These are phyloP conservation scores for Zootoca vivipara DNA, from an alignment of 2,113 vertebrate genomes.

Conservation along the genomic window DNA sequence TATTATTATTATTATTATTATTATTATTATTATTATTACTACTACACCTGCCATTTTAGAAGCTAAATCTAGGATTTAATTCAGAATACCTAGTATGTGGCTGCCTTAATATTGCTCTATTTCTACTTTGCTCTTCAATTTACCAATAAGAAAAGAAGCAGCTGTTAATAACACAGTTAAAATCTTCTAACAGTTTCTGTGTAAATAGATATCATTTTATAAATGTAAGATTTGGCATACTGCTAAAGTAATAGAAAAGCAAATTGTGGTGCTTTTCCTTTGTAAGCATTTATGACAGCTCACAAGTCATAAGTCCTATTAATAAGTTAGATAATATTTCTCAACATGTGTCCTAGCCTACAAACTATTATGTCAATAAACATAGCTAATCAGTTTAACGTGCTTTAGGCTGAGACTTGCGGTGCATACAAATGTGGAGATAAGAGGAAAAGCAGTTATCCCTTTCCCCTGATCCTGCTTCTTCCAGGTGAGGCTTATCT, in stretches of 20 bases:
- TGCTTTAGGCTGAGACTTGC: constrained; percentile 50
- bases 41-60: constrained; percentile 45
- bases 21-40: neutral
- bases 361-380: constrained; percentile 73
- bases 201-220: constrained; percentile 57
- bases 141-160: constrained; percentile 44
- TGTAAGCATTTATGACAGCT: constrained; percentile 48
- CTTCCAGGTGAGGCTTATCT: neutral
- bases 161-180: constrained; percentile 43
- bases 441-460: constrained; percentile 21
- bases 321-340: constrained; percentile 67
- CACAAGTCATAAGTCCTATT: constrained; percentile 69
- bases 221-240: constrained; percentile 57
- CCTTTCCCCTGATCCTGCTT: neutral
- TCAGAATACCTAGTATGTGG: constrained; percentile 44
- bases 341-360: constrained; percentile 61
- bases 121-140: constrained; percentile 45
- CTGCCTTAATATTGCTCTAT: constrained; percentile 37
- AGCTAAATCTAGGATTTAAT: constrained; percentile 25
- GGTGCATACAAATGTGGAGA: constrained; percentile 58
- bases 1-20: constrained; percentile 6
- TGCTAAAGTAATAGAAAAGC: constrained; percentile 59
- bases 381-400: constrained; percentile 66
- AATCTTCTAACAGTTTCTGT: constrained; percentile 53
- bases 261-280: constrained; percentile 53